Base-by-base conservation (phyloP, 2,113 vertebrate genomes). In the Alethe diademata region DNA sequence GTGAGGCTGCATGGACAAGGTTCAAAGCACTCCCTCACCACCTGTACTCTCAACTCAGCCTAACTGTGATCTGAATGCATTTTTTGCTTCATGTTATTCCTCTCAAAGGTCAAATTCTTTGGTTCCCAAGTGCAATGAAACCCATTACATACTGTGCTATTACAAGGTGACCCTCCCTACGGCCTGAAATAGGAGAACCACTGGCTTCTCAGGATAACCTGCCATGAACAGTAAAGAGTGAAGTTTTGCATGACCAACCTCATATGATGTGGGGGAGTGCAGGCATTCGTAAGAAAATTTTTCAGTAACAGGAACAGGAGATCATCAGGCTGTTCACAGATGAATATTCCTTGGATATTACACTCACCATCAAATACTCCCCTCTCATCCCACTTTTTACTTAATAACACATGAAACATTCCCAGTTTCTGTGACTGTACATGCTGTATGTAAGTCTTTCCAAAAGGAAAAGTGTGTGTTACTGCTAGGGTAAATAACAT, bases 61-160 rank as follows among this genome's bases (percentile, higher is more conserved):
- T 86, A 60, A 67, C 91, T 89, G 50, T 71, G 79, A 93, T 86
- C 58, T 14, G 42, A 94, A 79, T 1, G 12, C 73, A 47, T 86
- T 89, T 95, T 97, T 97, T 97, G n/a, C 84, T 95, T 80, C 42
- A 23, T 91, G 80, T 96, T 97, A 72, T 93, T 95, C 95, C 97
- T 95, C 88, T 91, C 90, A 92, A 57, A 91, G 96, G 96, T 97
- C 96, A 97, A 95, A 97, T 98, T 97, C 96, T 84, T 97, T 83
- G 58, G 43, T 93, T 96, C 88, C 74, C 81, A 86, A 60, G 91
- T 4, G 70, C 95, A 97, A 78, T 96, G 92, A 98, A 96, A 95
- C 70, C 86, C 71, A 88, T 93, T 88, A 78, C 80, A 73, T 82
- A 48, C 72, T 81, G 78, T 82, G 80, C 88, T 84, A 24, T 91